phyloP scores from a whole-genome alignment of 2,797 vertebrate species.

The Triplophysa yarkandensis region DNA sequence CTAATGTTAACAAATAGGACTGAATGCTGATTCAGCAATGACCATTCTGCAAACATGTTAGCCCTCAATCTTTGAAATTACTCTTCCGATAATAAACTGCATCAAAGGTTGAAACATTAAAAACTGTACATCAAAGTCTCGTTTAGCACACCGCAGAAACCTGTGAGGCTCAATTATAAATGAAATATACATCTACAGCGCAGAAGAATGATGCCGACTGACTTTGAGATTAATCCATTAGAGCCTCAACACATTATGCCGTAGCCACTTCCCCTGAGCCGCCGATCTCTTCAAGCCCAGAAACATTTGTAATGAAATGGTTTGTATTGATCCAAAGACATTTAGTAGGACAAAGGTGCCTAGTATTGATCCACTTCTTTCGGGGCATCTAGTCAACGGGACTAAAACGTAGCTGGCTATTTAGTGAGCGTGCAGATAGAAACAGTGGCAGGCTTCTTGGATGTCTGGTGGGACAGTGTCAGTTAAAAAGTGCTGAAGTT shows the following conservation, averaged over 20 bases:
- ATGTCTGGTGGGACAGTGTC: slow-evolving; percentile 23
- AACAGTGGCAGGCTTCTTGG: slow-evolving; percentile 3
- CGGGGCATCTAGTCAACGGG: slow-evolving; percentile 47
- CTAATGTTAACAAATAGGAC: too few species aligned
- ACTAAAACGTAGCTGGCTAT: slow-evolving; percentile 34
- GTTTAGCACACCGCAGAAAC: not conserved
- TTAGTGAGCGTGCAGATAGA: slow-evolving; percentile 11
- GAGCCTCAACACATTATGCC: slow-evolving; percentile 26
- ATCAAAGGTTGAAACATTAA: not conserved
- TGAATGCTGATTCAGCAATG: not conserved
- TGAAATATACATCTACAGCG: slow-evolving; percentile 19
- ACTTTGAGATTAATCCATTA: slow-evolving; percentile 45
- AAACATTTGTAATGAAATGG: slow-evolving; percentile 50
- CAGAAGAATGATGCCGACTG: slow-evolving; percentile 24
- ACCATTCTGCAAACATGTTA: not conserved
- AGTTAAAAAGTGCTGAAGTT: slow-evolving; percentile 21
- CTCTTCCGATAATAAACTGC: slow-evolving; percentile 23
- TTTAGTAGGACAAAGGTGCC: slow-evolving; percentile 51
- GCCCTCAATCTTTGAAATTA: not conserved
- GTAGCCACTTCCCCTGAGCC: slow-evolving; percentile 37
- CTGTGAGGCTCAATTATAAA: slow-evolving; percentile 9
- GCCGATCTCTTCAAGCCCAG: slow-evolving; percentile 40
- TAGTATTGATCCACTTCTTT: slow-evolving; percentile 46
- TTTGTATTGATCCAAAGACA: slow-evolving; percentile 52
- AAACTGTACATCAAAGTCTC: not conserved